Percentiles rank a stretch among this genome's conserved stretches.
These are phyloP conservation scores for Lithosia quadra DNA, from an alignment of 2,888 invertebrate genomes.

Conservation along the genomic window DNA sequence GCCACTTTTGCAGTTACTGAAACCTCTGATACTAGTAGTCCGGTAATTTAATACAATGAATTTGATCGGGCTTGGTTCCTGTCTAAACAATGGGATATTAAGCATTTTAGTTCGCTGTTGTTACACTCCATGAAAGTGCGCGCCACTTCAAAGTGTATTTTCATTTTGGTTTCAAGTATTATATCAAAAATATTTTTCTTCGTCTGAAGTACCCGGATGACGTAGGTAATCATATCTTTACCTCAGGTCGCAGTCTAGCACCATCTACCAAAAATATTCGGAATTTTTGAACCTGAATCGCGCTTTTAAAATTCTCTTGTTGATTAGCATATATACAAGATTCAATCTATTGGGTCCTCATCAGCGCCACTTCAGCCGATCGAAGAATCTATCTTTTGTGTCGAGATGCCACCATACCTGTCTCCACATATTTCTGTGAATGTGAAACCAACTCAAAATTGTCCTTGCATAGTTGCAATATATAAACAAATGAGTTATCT, in stretches of 20 bases:
- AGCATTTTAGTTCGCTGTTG: background rate
- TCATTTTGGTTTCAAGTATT: background rate
- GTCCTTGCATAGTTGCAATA: background rate
- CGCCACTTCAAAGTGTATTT: background rate
- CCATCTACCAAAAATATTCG: background rate
- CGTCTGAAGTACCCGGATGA: background rate
- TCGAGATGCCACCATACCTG: background rate
- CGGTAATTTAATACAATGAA: background rate
- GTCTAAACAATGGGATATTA: background rate
- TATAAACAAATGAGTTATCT: background rate
- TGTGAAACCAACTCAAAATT: background rate
- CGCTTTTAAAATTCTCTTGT: background rate
- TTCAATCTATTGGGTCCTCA: background rate
- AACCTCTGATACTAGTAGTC: background rate
- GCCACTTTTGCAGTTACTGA: background rate
- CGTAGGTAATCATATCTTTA: background rate
- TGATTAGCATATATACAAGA: background rate
- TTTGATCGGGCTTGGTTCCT: background rate
- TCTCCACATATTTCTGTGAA: background rate
- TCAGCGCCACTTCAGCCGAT: background rate
- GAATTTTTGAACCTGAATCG: background rate
- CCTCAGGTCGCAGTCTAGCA: background rate
- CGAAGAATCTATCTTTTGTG: background rate
- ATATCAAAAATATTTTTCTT: background rate
- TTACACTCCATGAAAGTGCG: background rate